Percentiles rank a stretch among this genome's conserved stretches.
Evolutionary conservation across 2,797 vertebrate genomes (phyloP).

Genomic region (Clangula hyemalis): DNA sequence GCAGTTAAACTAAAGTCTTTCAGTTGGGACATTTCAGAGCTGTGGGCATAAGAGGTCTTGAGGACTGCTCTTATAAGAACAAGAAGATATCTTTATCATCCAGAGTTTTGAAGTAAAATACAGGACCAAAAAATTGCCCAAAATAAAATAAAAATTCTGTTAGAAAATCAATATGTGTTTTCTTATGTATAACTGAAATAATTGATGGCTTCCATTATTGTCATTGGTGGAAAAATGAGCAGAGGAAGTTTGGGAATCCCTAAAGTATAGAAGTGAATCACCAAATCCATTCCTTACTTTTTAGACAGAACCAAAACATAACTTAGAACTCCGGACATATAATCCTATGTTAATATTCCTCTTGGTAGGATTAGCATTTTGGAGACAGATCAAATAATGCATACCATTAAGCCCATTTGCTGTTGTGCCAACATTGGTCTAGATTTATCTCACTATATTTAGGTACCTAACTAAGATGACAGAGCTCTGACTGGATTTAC

Average conservation of each 20-base stretch:
- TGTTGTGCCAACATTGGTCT: not conserved
- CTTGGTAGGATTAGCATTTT: not conserved
- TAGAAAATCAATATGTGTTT: not conserved
- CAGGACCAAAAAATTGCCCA: accelerated
- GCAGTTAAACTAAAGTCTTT: not conserved
- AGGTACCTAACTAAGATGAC: not conserved
- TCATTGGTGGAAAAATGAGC: not conserved
- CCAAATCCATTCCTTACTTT: not conserved
- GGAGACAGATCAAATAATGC: not conserved
- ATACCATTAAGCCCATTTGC: not conserved
- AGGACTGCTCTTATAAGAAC: not conserved
- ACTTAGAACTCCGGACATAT: not conserved
- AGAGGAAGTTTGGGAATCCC: not conserved
- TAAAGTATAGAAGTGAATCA: not conserved
- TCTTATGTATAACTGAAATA: not conserved
- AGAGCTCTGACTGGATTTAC: not conserved
- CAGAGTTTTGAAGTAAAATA: not conserved
- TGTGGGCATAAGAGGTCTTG: not conserved
- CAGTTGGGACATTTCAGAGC: not conserved
- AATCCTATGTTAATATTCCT: not conserved
- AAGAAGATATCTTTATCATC: not conserved
- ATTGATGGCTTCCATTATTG: not conserved
- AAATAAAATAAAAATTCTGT: not conserved
- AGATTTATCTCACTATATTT: not conserved
- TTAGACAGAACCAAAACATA: not conserved